Base-by-base conservation (phyloP, 92 coral and sea anemone genomes). In the Palythoa grandis region DNA sequence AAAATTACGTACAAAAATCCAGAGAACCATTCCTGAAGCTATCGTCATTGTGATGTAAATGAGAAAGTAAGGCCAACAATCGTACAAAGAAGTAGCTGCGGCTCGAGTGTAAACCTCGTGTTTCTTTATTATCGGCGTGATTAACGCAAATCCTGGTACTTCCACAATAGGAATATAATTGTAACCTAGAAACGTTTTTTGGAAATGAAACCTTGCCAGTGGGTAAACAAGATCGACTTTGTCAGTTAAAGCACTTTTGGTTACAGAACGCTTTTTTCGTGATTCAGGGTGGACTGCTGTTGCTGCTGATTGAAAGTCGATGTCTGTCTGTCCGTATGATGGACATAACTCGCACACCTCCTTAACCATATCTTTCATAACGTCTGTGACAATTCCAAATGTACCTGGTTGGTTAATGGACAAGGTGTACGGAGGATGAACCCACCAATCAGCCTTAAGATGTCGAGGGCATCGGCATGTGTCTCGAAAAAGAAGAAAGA, bases 131-230 rank as follows among this genome's bases (percentile, higher is more conserved):
- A 6, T 50, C 7, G 20, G 48, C 37, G 63, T 54, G 47, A 77
- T 52, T 52, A 75, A 11, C 53, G 37, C 79, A 20, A 75, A 75
- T 75, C 79, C 79, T 75, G 79, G 79, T 58, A 77, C 82, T 13
- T 57, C 25, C 24, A 77, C 52, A 9, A 77, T 11, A 8, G 82
- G 82, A 17, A 77, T 54, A 25, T 77, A 77, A 17, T 25, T 54
- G 50, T 77, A 77, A 56, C 82, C 82, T 25, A n/a, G 7, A 38
- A 5, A 24, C 4, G 43, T 54, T 29, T 58, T 11, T 69, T 54
- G 70, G 3, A 15, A 20, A 11, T 1, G 68, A 58, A 58, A 77
- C 82, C 82, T 60, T 16, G 65, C 12, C 23, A 77, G 50, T 24
- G 82, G 82, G 60, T 52, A 25, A 14, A 29, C 53, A 50, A 77